Evolutionary conservation across 1,140 invertebrate genomes (phyloP).

Genomic region (Gyrodactylus salaris): DNA sequence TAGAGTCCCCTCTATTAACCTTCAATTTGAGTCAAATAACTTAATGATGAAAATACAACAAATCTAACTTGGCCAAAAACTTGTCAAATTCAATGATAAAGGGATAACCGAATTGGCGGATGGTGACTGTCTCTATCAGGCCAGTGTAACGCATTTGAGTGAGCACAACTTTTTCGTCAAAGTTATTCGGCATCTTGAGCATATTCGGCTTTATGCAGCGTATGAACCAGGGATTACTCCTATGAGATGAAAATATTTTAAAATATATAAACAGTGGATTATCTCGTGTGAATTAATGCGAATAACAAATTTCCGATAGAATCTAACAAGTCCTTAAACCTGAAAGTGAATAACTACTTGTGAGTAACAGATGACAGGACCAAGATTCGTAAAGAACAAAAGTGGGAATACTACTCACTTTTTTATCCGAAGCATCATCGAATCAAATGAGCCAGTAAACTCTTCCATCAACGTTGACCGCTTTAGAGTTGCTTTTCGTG

Average conservation of each 20-base stretch:
- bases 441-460: neutral
- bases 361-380: neutral
- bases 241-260: neutral
- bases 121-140: constrained; percentile 15
- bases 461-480: neutral
- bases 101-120: constrained; percentile 16
- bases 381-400: neutral
- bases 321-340: neutral
- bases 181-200: constrained; percentile 53
- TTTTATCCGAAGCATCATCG: neutral
- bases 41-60: too few relatives aligned
- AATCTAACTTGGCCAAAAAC: constrained; percentile 15
- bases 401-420: neutral
- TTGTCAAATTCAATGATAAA: constrained; percentile 15
- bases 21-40: too few relatives aligned
- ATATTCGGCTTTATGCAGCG: constrained; percentile 72
- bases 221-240: constrained; percentile 2
- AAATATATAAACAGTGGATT: too few relatives aligned
- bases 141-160: constrained; percentile 36
- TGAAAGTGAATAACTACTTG: neutral
- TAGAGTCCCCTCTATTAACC: too few relatives aligned
- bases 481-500: neutral
- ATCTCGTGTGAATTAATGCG: neutral
- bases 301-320: neutral
- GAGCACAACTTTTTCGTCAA: constrained; percentile 61